Conservation (phyloP, 2,113 vertebrate genomes). For the Syngnathoides biaculeatus region DNA sequence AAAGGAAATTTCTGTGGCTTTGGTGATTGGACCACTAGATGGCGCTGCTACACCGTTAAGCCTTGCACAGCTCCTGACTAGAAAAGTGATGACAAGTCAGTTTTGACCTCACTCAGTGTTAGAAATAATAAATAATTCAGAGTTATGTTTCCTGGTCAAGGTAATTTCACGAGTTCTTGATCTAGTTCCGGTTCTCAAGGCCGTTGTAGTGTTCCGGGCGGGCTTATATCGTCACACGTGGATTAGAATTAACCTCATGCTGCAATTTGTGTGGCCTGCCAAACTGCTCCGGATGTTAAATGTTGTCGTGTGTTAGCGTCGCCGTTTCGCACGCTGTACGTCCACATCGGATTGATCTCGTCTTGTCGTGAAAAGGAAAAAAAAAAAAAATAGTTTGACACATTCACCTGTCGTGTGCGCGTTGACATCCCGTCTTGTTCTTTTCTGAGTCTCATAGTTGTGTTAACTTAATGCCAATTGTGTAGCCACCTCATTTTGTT, state of each 20-base stretch:
- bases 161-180: background rate
- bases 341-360: background rate
- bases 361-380: background rate
- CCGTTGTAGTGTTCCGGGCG: background rate
- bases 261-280: background rate
- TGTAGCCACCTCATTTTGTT: conserved; percentile 26
- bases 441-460: conserved; percentile 8
- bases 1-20: conserved; percentile 2
- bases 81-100: background rate
- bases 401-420: conserved; percentile 1
- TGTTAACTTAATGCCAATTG: conserved; percentile 66
- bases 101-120: background rate
- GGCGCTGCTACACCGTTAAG: conserved; percentile 40
- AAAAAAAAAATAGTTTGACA: background rate
- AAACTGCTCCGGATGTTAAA: background rate
- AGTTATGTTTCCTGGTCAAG: background rate
- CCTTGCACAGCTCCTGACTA: conserved; percentile 1
- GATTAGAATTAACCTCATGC: background rate
- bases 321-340: background rate
- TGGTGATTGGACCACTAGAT: conserved; percentile 36
- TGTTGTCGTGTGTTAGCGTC: background rate
- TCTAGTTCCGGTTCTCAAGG: background rate
- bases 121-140: background rate
- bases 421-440: background rate
- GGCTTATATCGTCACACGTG: background rate